These are phyloP conservation scores for Eremobia ochroleuca DNA, from an alignment of 2,888 invertebrate species.

Conservation along the genomic window DNA sequence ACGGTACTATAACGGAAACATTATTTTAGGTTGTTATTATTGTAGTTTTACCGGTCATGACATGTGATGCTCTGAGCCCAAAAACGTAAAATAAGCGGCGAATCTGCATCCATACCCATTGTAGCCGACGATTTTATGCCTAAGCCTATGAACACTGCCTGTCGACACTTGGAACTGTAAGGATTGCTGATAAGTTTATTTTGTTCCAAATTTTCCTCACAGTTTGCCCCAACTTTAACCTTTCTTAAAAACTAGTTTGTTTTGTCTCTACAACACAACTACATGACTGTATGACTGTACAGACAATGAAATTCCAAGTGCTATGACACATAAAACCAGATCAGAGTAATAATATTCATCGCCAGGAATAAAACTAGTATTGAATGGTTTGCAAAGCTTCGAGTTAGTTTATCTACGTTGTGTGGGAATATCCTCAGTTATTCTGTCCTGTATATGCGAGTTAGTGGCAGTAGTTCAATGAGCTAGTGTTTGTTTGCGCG, in stretches of 20 bases:
- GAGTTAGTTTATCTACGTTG: conserved; percentile 24
- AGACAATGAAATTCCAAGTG: neutral
- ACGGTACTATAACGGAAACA: neutral
- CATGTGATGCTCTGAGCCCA: neutral
- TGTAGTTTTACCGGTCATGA: neutral
- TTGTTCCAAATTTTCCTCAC: neutral
- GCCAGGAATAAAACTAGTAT: neutral
- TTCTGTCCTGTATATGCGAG: conserved; percentile 32
- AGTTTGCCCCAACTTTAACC: too few species aligned
- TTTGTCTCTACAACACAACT: too few species aligned
- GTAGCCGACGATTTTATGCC: neutral
- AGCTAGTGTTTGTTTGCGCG: conserved; percentile 61
- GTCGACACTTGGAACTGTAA: neutral
- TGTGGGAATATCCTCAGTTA: conserved; percentile 20
- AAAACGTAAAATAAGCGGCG: neutral
- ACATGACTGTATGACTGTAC: too few species aligned
- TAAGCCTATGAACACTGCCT: too few species aligned
- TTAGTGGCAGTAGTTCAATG: conserved; percentile 60
- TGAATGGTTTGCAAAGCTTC: conserved; percentile 15
- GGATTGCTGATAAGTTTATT: neutral
- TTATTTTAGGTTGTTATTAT: neutral
- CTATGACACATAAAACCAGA: neutral
- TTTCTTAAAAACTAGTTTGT: neutral
- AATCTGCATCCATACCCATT: neutral
- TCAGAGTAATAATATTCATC: neutral